Conservation (phyloP, 1,140 invertebrate species). For the Goniozus legneri region DNA sequence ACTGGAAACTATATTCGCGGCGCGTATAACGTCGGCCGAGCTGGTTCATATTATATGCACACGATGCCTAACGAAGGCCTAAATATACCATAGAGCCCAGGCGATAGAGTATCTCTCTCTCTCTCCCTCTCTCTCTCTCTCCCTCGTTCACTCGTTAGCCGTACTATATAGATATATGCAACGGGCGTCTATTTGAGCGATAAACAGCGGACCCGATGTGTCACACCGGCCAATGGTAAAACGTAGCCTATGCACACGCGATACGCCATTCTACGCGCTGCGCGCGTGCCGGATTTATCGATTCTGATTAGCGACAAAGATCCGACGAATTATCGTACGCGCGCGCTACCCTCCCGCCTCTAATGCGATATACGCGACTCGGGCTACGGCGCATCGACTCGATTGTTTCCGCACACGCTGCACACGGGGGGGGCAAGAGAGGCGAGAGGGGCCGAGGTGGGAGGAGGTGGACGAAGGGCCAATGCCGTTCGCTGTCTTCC, state of each 20-base stretch:
- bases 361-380: conserved; percentile 31
- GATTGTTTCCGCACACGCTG: conserved; percentile 30
- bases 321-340: conserved; percentile 36
- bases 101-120: no score
- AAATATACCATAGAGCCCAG: conserved; percentile 35
- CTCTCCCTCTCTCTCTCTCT: no score
- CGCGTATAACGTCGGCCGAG: conserved; percentile 21
- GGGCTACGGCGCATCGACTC: conserved; percentile 21
- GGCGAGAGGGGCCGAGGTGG: no score
- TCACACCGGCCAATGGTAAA: conserved; percentile 33
- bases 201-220: conserved; percentile 30
- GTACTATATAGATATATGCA: no score
- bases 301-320: conserved; percentile 36
- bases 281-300: conserved; percentile 20
- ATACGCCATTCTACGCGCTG: conserved; percentile 22
- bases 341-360: conserved; percentile 29
- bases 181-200: conserved; percentile 35
- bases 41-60: conserved; percentile 32
- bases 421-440: no score
- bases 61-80: conserved; percentile 29
- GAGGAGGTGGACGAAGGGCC: conserved; percentile 30
- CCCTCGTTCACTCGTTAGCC: no score
- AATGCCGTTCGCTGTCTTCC: conserved; percentile 25
- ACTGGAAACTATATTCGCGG: no score
- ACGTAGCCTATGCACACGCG: conserved; percentile 30